Evolutionary conservation across 2,888 invertebrate species (phyloP), one percentile per base, ranked within the genome.

Genomic region (Noctua janthe): DNA sequence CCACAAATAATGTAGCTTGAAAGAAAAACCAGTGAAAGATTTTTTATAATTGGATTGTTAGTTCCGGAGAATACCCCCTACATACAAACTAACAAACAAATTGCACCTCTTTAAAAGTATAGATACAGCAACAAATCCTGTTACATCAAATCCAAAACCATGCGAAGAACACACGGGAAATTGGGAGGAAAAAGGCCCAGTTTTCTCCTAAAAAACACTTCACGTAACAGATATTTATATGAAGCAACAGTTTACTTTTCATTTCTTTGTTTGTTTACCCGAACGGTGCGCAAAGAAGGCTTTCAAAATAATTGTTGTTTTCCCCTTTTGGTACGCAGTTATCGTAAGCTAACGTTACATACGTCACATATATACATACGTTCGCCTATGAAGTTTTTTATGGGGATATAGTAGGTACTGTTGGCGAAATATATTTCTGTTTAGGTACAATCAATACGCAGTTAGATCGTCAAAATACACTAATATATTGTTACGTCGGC

Each of bases 241-340:
- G 39, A 74, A 74, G 39, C 62, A n/a, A 67, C 64, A 51, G 83
- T 86, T 85, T 86, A 72, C 76, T 72, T 83, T 85, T 75, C 85
- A 80, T 85, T 80, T 70, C 80, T 86, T 75, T 86, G 83, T 85
- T 80, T 85, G 80, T 75, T 73, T 47, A 2, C 43, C 72, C 66
- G 23, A 83, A 75, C 64, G 62, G 39, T 66, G 35, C 0, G 86
- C 49, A 73, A 80, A 80, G 71, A 43, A 77, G 80, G 86, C 85
- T 85, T 86, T 86, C 77, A 80, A 73, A 73, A 86, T 85, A 85
- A 85, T 85, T 85, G 83, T 82, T 86, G 80, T 83, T 80, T 84
- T 67, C 29, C 73, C 74, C 29, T 39, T 23, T 43, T 51, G 23
- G 69, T 59, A 47, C 11, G n/a, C 15, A 62, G 47, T 67, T 17